Conservation (phyloP, 1,140 invertebrate genomes). For the Bathynomus jamesi region DNA sequence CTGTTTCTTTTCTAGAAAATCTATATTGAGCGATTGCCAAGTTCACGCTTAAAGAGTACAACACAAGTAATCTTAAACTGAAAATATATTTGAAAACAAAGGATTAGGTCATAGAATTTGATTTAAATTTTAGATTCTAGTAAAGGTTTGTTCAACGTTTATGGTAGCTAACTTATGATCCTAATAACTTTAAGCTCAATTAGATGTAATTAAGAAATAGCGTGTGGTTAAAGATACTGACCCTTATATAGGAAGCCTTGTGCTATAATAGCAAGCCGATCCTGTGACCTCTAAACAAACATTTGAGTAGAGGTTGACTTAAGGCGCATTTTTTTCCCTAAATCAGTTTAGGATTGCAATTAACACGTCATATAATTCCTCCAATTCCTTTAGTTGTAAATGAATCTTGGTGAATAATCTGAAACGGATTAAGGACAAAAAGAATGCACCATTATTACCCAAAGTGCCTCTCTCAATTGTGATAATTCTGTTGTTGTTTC, state of each 20-base stretch:
- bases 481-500: conserved; percentile 37
- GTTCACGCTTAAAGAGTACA: too few species aligned
- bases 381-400: too few species aligned
- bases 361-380: too few species aligned
- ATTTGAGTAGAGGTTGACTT: conserved; percentile 38
- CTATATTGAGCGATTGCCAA: too few species aligned
- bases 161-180: not conserved
- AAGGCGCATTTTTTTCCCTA: too few species aligned
- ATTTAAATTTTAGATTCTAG: not conserved
- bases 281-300: conserved; percentile 14
- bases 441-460: conserved; percentile 14
- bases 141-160: not conserved
- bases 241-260: not conserved
- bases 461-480: conserved; percentile 38
- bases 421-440: too few species aligned
- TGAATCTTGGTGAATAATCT: too few species aligned
- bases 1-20: too few species aligned
- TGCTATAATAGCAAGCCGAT: not conserved
- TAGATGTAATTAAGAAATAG: not conserved
- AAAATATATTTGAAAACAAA: too few species aligned
- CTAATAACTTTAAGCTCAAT: not conserved
- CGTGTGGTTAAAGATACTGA: not conserved
- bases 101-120: conserved; percentile 3
- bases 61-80: too few species aligned
- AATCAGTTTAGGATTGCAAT: too few species aligned